These are phyloP conservation scores for Peromyscus leucopus DNA, from an alignment of 2,113 vertebrate genomes.

Conservation along the genomic window DNA sequence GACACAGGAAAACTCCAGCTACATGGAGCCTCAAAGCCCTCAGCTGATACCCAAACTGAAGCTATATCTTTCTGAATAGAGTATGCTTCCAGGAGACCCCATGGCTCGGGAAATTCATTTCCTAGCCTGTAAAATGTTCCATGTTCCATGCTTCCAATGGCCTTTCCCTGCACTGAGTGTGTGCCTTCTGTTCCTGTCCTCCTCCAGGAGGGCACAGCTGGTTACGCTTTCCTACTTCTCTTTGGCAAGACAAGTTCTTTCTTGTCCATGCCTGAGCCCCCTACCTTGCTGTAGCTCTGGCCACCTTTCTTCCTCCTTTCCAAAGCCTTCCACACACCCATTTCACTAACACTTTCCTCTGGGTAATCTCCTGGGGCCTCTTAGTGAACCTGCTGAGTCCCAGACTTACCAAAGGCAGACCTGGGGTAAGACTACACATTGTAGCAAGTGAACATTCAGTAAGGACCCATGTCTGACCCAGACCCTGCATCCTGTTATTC, in stretches of 20 bases:
- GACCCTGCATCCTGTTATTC: not conserved
- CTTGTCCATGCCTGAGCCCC: too few relatives aligned
- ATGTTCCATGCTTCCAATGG: not conserved
- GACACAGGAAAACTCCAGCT: too few relatives aligned
- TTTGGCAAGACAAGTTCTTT: not conserved
- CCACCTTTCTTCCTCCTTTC: not conserved
- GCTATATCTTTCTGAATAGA: not conserved
- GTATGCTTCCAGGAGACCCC: not conserved
- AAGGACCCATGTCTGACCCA: not conserved
- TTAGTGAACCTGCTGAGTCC: not conserved
- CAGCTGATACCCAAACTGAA: not conserved
- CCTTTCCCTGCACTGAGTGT: not conserved
- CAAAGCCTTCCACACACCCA: constrained; percentile 22
- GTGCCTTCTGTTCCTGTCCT: not conserved
- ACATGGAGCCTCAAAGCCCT: too few relatives aligned
- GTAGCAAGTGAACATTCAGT: not conserved
- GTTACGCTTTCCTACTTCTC: not conserved
- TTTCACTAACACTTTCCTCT: not conserved
- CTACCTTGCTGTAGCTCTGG: fast-evolving
- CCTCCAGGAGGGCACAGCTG: not conserved
- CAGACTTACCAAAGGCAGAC: not conserved
- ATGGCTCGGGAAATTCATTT: not conserved
- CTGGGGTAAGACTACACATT: not conserved
- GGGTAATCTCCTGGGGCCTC: not conserved
- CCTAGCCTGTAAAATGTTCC: not conserved